Conservation (phyloP, 2,113 vertebrate genomes). For the Daphoenositta chrysoptera region DNA sequence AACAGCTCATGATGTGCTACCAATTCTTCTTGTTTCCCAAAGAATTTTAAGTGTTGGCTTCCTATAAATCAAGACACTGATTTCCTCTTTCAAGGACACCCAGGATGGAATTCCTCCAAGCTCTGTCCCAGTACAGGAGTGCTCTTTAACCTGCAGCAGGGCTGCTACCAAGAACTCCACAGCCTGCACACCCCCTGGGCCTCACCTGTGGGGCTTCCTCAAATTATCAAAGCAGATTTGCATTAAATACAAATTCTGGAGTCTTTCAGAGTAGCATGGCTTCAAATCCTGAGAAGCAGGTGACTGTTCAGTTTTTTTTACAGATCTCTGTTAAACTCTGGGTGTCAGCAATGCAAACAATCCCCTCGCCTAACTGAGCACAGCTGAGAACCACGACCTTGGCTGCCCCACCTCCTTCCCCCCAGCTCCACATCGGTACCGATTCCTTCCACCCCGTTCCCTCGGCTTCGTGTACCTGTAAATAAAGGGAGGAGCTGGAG, state of each 20-base stretch:
- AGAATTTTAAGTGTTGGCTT: neutral
- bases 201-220: neutral
- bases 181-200: neutral
- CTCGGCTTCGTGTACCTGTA: constrained; percentile 81
- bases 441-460: neutral
- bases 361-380: neutral
- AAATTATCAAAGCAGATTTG: neutral
- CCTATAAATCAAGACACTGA: neutral
- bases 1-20: neutral
- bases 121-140: neutral
- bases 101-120: neutral
- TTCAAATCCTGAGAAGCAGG: neutral
- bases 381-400: neutral
- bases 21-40: neutral
- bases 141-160: neutral
- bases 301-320: neutral
- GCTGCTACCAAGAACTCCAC: neutral
- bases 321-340: neutral
- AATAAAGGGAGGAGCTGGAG: constrained; percentile 90
- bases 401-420: constrained; percentile 33
- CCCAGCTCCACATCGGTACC: neutral
- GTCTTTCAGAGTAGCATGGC: neutral
- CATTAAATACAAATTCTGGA: neutral
- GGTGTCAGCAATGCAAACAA: neutral
- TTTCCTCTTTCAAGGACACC: neutral